Percentiles rank a stretch among this genome's conserved stretches.
Evolutionary conservation across 2,113 vertebrate genomes (phyloP).

Genomic region (Sebastes schlegelii): DNA sequence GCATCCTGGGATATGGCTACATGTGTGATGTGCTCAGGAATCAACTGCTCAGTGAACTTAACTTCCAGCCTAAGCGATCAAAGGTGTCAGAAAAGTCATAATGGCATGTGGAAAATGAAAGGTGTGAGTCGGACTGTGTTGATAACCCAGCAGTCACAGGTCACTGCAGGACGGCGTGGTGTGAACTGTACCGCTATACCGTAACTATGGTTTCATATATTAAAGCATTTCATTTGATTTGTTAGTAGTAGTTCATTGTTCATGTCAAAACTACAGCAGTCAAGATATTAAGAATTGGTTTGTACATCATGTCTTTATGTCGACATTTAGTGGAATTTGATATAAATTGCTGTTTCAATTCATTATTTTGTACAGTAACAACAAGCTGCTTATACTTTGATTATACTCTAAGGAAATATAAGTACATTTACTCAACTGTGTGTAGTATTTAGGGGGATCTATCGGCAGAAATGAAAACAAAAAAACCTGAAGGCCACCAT

Average conservation of each 20-base stretch:
- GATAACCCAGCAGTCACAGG: not conserved
- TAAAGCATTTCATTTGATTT: not conserved
- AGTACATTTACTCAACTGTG: not conserved
- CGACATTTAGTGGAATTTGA: not conserved
- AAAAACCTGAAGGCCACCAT: too few relatives aligned
- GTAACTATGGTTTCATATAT: not conserved
- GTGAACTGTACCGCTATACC: not conserved
- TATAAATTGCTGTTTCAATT: not conserved
- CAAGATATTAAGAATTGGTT: not conserved
- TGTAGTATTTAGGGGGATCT: too few relatives aligned
- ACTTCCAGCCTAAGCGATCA: not conserved
- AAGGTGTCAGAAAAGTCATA: conserved; percentile 8
- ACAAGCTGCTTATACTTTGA: not conserved
- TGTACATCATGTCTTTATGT: not conserved
- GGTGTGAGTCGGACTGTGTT: not conserved
- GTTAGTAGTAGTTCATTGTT: not conserved
- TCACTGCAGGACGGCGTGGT: not conserved
- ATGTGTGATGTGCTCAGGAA: not conserved
- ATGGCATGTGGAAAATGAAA: not conserved
- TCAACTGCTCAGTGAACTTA: not conserved
- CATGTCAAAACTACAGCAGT: not conserved
- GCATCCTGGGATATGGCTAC: not conserved
- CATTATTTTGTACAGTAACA: not conserved
- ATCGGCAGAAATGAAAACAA: too few relatives aligned
- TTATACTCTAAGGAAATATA: not conserved